Evolutionary conservation across 2,113 vertebrate species (phyloP).

Genomic region (Thomomys bottae): DNA sequence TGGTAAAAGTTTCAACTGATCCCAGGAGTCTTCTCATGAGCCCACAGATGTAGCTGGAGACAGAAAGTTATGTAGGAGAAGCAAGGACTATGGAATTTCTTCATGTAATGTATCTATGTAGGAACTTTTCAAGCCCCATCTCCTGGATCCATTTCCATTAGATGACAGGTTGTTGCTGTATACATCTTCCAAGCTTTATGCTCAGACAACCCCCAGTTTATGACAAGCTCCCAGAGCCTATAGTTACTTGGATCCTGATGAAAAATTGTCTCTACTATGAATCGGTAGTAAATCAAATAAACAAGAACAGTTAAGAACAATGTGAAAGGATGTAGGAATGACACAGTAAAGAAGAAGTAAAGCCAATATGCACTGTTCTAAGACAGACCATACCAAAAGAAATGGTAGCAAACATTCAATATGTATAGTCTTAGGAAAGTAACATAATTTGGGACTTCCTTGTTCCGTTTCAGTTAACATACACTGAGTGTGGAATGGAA

Average conservation of each 20-base stretch:
- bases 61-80: neutral
- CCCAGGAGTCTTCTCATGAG: neutral
- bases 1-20: fast-evolving
- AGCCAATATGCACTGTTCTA: neutral
- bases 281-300: neutral
- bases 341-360: neutral
- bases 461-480: neutral
- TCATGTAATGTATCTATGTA: neutral
- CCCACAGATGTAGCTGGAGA: neutral
- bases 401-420: neutral
- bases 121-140: neutral
- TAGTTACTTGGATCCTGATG: neutral
- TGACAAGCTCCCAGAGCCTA: neutral
- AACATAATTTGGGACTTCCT: neutral
- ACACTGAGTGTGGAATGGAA: neutral
- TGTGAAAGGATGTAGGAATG: neutral
- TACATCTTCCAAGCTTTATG: neutral
- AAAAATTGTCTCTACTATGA: conserved; percentile 7
- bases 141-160: neutral
- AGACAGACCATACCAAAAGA: neutral
- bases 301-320: neutral
- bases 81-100: neutral
- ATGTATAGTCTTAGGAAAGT: neutral
- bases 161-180: neutral
- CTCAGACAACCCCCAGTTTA: neutral